Conservation (phyloP, 1,140 invertebrate species). For the Theocolax elegans region DNA sequence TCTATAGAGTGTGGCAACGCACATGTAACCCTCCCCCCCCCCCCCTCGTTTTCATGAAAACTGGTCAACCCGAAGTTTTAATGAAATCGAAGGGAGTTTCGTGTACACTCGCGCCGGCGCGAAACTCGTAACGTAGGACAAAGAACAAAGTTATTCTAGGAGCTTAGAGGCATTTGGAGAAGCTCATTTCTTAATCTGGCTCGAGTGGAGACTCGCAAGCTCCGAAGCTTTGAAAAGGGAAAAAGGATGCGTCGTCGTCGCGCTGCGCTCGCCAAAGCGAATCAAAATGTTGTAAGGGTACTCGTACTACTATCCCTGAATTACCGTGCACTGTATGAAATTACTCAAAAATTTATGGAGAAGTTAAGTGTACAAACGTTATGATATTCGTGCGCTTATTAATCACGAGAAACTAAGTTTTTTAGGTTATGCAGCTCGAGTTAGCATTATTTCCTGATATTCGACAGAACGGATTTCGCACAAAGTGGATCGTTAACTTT, state of each 20-base stretch:
- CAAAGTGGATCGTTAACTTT: no score
- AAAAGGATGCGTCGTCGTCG: background rate
- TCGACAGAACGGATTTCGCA: no score
- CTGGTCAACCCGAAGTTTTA: constrained; percentile 2
- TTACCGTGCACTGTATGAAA: no score
- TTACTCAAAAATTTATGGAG: no score
- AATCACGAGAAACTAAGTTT: no score
- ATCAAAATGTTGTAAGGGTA: background rate
- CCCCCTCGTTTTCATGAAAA: no score
- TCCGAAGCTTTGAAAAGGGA: constrained; percentile 1
- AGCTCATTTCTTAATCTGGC: constrained; percentile 26
- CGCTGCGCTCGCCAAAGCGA: background rate
- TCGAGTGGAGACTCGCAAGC: background rate
- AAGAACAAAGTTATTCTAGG: constrained; percentile 20
- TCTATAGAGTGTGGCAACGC: no score
- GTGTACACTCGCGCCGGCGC: background rate
- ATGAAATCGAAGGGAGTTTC: background rate
- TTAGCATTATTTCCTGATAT: no score
- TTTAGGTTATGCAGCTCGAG: no score
- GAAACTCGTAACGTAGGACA: background rate
- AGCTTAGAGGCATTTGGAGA: constrained; percentile 17
- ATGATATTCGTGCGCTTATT: no score
- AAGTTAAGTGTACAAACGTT: no score
- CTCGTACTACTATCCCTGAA: background rate
- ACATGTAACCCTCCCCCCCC: no score